Percentiles rank a stretch among this genome's conserved stretches.
phyloP scores from a whole-genome alignment of 2,888 invertebrate species.

The Eupithecia pulchellata region DNA sequence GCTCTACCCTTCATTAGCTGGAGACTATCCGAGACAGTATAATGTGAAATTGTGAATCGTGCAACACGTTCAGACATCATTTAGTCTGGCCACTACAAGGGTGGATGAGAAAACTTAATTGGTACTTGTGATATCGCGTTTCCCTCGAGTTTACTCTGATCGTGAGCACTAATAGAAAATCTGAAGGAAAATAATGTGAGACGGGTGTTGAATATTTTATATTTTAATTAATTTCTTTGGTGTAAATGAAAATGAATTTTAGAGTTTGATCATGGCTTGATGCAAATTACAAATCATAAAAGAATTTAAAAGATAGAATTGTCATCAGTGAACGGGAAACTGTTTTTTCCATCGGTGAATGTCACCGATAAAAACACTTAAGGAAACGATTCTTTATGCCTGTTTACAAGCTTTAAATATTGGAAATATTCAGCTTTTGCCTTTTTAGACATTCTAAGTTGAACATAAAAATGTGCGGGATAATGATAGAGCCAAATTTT shows the following conservation, averaged over 20 bases:
- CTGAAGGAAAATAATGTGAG: conserved; percentile 14
- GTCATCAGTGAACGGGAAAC: background rate
- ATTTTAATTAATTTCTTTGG: conserved; percentile 12
- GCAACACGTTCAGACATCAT: conserved; percentile 43
- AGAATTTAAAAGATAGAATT: background rate
- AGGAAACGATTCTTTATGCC: background rate
- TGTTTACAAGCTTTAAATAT: background rate
- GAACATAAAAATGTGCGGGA: background rate
- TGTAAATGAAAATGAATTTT: background rate
- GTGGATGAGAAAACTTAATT: conserved; percentile 37
- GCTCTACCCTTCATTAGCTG: conserved; percentile 37
- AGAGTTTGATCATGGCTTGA: background rate
- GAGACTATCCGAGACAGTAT: conserved; percentile 35
- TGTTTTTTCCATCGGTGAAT: background rate
- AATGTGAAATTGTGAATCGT: conserved; percentile 38
- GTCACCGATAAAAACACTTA: background rate
- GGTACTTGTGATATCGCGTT: conserved; percentile 31
- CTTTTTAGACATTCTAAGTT: background rate
- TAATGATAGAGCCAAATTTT: background rate
- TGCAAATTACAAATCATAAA: background rate
- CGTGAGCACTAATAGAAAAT: conserved; percentile 14
- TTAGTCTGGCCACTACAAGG: conserved; percentile 36
- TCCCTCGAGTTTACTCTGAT: conserved; percentile 19
- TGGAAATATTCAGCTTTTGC: background rate
- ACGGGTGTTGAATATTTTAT: conserved; percentile 10